These are phyloP conservation scores for Enteromius thamalakanensis DNA, from an alignment of 2,797 vertebrate genomes.

Conservation along the genomic window DNA sequence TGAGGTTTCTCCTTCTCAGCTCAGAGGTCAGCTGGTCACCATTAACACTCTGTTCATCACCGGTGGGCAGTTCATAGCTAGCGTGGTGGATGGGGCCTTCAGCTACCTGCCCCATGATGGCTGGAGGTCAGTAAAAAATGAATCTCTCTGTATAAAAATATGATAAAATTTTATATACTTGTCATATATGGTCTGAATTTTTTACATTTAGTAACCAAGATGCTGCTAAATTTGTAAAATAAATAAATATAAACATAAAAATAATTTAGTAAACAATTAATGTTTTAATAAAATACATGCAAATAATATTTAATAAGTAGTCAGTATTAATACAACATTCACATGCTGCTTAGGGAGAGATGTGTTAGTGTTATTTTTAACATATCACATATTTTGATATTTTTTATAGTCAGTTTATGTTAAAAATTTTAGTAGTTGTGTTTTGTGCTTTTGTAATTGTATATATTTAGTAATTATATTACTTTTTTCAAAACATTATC, in stretches of 20 bases:
- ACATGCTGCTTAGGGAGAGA: not conserved
- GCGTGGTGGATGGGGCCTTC: constrained; percentile 90
- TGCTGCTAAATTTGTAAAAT: not conserved
- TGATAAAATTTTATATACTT: no score
- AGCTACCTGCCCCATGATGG: constrained; percentile 87
- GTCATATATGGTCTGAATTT: not conserved
- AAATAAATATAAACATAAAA: not conserved
- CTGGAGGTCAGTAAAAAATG: constrained; percentile 84
- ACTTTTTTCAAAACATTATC: not conserved
- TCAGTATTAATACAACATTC: not conserved
- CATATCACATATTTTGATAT: not conserved
- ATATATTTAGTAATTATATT: not conserved
- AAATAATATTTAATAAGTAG: not conserved
- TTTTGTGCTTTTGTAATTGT: not conserved
- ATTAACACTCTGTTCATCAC: constrained; percentile 95
- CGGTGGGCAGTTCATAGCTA: constrained; percentile 93
- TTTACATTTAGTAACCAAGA: not conserved
- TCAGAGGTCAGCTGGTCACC: constrained; percentile 93
- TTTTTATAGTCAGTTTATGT: not conserved
- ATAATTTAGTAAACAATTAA: not conserved
- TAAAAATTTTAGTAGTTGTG: not conserved
- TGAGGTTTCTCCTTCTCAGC: constrained; percentile 89
- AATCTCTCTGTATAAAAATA: not conserved
- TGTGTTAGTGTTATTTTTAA: no score
- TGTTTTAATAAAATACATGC: not conserved